Base-by-base conservation (phyloP, 2,113 vertebrate species). In the Osmerus mordax region DNA sequence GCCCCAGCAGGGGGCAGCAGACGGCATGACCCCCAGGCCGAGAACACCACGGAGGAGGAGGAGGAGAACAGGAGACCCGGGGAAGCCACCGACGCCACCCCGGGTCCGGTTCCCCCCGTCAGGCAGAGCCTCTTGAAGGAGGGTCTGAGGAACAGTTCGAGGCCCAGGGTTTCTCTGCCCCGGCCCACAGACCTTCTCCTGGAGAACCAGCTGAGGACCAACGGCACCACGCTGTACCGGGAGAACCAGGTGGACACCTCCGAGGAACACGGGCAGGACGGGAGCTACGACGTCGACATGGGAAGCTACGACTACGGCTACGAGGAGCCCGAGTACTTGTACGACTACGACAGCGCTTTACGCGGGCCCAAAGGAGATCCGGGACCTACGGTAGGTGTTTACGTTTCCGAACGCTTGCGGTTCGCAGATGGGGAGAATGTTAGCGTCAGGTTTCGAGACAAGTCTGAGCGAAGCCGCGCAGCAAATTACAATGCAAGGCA, bases 351-450 rank as follows among this genome's bases (percentile, higher is more conserved):
- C 69, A 91, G 89, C 78, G 78, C 79, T 58, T 86, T 93, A 58
- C 92, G 71, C 81, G 96, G 97, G 83, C 92, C 93, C 68, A 99
- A 97, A 93, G 97, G 97, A 86, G 96, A 98, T 73, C 88, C 93
- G 19, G 97, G 97, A 87, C 90, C 87, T 87, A 90, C 92, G 75
- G 97, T 99, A 93, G 97, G 97, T 96, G 2, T 70, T 62, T 19
- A 59, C 11, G 71, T 73, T 76, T 63, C n/a, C n/a, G n/a, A n/a
- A n/a, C n/a, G n/a, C n/a, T n/a, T n/a, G n/a, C n/a, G n/a, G n/a
- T n/a, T n/a, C n/a, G n/a, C n/a, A n/a, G 54, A 21, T 73, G 15
- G 15, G 47, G 25, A 68, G 12, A 61, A 32, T 69, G 69, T 56
- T 47, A 66, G 66, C 25, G 56, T 63, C 18, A 54, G 13, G 1